Conservation (phyloP, 2,888 invertebrate genomes). For the Cheilosia impressa region DNA sequence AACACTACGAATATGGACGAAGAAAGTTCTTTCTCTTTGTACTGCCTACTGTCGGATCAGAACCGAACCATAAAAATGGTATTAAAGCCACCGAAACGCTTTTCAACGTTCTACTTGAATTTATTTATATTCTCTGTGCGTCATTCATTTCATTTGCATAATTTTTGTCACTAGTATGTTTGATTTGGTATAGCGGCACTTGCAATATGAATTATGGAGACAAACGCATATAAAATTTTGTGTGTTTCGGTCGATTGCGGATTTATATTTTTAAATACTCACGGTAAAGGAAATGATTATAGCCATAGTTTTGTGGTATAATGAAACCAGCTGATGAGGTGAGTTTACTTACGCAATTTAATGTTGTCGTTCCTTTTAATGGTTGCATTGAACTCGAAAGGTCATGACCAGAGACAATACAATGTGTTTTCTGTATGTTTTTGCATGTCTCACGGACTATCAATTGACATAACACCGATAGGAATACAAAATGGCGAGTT, state of each 20-base stretch:
- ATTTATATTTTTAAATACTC: too few relatives aligned
- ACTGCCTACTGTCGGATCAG: neutral
- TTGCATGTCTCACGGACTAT: too few relatives aligned
- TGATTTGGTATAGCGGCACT: neutral
- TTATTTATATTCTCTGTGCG: neutral
- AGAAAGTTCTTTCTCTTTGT: constrained; percentile 26
- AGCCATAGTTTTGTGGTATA: too few relatives aligned
- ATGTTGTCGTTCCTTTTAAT: too few relatives aligned
- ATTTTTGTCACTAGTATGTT: neutral
- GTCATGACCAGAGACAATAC: too few relatives aligned
- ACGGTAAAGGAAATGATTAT: too few relatives aligned
- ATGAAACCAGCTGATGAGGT: too few relatives aligned
- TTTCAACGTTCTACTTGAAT: neutral
- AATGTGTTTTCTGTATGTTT: too few relatives aligned
- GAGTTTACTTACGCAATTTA: too few relatives aligned
- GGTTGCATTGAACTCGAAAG: too few relatives aligned
- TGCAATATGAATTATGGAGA: neutral
- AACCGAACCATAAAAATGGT: neutral
- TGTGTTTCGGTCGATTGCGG: neutral
- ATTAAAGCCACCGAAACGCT: neutral
- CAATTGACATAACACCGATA: too few relatives aligned
- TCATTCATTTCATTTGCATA: constrained; percentile 3
- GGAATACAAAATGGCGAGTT: too few relatives aligned
- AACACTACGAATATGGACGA: constrained; percentile 6
- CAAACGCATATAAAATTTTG: neutral